Conservation (phyloP, 2,888 invertebrate species). For the Campoplex nolae region DNA sequence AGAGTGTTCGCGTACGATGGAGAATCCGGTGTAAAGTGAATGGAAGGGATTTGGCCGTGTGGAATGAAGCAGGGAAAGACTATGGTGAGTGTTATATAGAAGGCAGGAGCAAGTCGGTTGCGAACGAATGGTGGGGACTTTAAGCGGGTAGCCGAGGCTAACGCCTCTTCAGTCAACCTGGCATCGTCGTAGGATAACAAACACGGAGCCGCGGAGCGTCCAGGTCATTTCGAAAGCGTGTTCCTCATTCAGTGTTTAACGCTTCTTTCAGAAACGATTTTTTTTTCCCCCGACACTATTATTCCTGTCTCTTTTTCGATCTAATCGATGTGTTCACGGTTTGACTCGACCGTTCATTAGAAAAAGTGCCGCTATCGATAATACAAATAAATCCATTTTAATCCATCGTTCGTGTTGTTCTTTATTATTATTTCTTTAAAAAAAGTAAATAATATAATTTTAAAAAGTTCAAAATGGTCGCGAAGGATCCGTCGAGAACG, state of each 20-base stretch:
- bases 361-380: conserved; percentile 24
- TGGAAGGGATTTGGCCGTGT: conserved; percentile 38
- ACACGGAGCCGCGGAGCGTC: conserved; percentile 72
- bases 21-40: conserved; percentile 8
- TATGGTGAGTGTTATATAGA: conserved; percentile 15
- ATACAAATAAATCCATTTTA: background rate
- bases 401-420: conserved; percentile 41
- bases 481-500: conserved; percentile 83
- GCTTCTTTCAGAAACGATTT: conserved; percentile 55
- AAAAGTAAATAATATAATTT: background rate
- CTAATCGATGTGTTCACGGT: conserved; percentile 19
- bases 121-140: conserved; percentile 62
- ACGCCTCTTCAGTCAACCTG: conserved; percentile 80
- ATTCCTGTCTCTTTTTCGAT: conserved; percentile 1
- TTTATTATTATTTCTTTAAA: background rate
- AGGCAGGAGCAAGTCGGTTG: conserved; percentile 33
- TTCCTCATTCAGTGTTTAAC: conserved; percentile 59
- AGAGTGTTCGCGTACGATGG: background rate
- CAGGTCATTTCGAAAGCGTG: conserved; percentile 69
- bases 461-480: conserved; percentile 84
- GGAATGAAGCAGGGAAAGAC: conserved; percentile 52
- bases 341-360: background rate
- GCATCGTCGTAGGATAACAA: conserved; percentile 75
- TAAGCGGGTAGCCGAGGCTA: conserved; percentile 70
- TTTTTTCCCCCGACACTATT: conserved; percentile 1